Evolutionary conservation across 1,140 invertebrate genomes (phyloP), one percentile per base, ranked within the genome.

Genomic region (Charaxes varanes): DNA sequence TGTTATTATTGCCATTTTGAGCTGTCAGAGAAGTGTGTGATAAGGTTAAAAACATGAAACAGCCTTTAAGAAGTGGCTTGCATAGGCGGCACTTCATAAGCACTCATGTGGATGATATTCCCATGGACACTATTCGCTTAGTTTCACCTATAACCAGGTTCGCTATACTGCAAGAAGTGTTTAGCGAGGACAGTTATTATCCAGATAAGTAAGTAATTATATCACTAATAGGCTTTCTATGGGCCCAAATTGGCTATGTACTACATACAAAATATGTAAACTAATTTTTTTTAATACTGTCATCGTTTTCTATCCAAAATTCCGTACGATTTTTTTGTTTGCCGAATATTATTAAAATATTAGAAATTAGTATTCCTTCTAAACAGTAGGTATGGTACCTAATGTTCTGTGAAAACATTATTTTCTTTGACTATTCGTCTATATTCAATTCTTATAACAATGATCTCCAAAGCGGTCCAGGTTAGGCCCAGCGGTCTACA

Each of bases 81-180:
- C 70, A 72, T 36, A 45, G 69, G 27, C 62, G 78, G 38, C 49
- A 57, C 43, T 82, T 82, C 33, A 73, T 82, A 33, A 76, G 69
- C 32, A 71, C 56, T 24, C 59, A 66, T 33, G 36, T 53, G 7
- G 64, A 79, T 23, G 71, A 79, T 14, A 62, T 68, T 6, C 65
- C 70, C 0, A 65, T 76, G 53, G 74, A 79, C 16, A 76, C 69
- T 0, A 72, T 82, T 23, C 53, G 74, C 18, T 49, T 82, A 11
- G 71, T 78, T 6, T 69, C 78, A 7, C 77, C 78, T 24, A 68
- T 78, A 12, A 76, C 76, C 48, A 74, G 66, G 51, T 70, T 78
- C 35, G 58, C 70, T 3, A 62, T 77, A 46, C 70, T 79, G 36
- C 68, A 71, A 43, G 73, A 65, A 2, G 64, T 70, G 46, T 67